phyloP scores from a whole-genome alignment of 1,140 invertebrate species.

The Lepidurus packardi region DNA sequence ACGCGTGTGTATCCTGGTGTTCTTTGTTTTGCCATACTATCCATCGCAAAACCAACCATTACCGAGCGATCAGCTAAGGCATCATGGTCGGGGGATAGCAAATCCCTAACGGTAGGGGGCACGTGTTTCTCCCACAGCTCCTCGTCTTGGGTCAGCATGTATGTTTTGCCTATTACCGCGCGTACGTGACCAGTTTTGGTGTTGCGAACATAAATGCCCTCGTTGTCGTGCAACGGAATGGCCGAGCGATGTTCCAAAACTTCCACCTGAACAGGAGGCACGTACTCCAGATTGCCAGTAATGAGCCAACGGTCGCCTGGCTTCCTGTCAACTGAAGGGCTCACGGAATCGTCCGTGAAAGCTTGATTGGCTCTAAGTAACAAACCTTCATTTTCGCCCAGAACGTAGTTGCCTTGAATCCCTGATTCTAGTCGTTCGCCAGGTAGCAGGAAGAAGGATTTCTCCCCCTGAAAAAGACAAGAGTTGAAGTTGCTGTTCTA shows the following conservation, averaged over 20 bases:
- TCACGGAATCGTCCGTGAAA: not conserved
- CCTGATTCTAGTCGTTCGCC: not conserved
- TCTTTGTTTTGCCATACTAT: slow-evolving; percentile 30
- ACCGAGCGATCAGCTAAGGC: slow-evolving; percentile 46
- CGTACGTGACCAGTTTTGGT: slow-evolving; percentile 50
- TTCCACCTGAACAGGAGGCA: slow-evolving; percentile 51
- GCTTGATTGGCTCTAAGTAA: not conserved
- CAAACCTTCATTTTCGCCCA: slow-evolving; percentile 5
- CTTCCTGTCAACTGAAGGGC: slow-evolving; percentile 39
- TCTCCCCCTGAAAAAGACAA: not conserved
- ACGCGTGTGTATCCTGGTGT: slow-evolving; percentile 44
- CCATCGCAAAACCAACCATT: slow-evolving; percentile 29
- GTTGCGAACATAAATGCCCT: slow-evolving; percentile 53
- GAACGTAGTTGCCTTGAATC: not conserved
- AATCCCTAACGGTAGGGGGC: slow-evolving; percentile 45
- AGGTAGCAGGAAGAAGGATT: not conserved
- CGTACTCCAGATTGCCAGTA: slow-evolving; percentile 50
- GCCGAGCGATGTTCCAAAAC: slow-evolving; percentile 47
- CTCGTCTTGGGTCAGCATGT: slow-evolving; percentile 53
- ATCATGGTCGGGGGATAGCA: slow-evolving; percentile 44
- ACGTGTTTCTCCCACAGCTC: slow-evolving; percentile 51
- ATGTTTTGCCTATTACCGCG: slow-evolving; percentile 49
- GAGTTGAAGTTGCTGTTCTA: too few relatives aligned
- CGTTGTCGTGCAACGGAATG: slow-evolving; percentile 52
- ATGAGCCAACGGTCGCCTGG: slow-evolving; percentile 54